These are phyloP conservation scores for Maniola jurtina DNA, from an alignment of 1,140 invertebrate genomes.

Conservation along the genomic window DNA sequence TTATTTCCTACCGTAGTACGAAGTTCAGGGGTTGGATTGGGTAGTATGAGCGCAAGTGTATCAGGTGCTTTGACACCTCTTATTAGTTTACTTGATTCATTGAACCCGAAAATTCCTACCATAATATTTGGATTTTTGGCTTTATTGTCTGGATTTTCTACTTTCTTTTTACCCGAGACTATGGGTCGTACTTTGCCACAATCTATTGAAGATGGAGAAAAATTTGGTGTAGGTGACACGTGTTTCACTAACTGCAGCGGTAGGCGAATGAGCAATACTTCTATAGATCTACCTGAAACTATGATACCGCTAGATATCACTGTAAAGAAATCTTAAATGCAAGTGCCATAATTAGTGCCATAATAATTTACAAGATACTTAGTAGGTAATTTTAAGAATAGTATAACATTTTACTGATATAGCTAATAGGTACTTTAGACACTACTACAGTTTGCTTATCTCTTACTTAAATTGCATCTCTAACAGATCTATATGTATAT, in stretches of 20 bases:
- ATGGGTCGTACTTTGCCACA: conserved; percentile 89
- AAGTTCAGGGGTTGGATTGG: conserved; percentile 90
- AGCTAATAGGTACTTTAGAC: too few relatives aligned
- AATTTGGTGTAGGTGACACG: conserved; percentile 88
- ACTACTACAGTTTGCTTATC: too few relatives aligned
- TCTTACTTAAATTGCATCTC: too few relatives aligned
- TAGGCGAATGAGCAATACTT: conserved; percentile 87
- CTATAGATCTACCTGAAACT: conserved; percentile 60
- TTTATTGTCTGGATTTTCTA: conserved; percentile 85
- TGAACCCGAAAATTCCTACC: conserved; percentile 85
- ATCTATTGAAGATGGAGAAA: conserved; percentile 90
- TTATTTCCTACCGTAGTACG: conserved; percentile 92
- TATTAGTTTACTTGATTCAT: conserved; percentile 83
- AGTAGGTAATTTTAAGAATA: neutral
- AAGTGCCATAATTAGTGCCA: neutral
- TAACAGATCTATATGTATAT: too few relatives aligned
- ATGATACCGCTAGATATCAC: conserved; percentile 65
- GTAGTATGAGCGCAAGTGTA: conserved; percentile 93
- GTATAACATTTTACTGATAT: too few relatives aligned
- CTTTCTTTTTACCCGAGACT: conserved; percentile 90
- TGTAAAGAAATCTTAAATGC: conserved; percentile 52
- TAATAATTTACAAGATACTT: neutral
- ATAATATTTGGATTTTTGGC: conserved; percentile 87
- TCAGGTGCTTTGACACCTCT: conserved; percentile 90
- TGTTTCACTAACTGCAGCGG: conserved; percentile 90